A percentile compares a stretch with the other conserved stretches of the same genome.
Evolutionary conservation across 2,888 invertebrate species (phyloP).

Genomic region (Orthosia incerta): DNA sequence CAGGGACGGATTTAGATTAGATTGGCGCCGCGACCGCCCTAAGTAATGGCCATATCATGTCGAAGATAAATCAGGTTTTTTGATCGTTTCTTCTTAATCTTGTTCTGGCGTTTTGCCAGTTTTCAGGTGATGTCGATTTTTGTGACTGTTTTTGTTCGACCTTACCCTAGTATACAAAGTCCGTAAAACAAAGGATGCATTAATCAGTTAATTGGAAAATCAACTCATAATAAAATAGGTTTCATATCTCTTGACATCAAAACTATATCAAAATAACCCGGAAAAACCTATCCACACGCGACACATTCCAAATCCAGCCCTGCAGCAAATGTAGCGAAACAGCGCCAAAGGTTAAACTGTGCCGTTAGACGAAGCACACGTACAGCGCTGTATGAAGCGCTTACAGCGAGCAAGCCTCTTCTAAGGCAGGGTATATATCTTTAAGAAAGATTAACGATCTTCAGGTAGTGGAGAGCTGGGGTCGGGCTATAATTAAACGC

Average conservation of each 20-base stretch:
- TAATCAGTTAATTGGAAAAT: constrained; percentile 1
- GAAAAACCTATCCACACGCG: not conserved
- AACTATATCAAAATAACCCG: constrained; percentile 21
- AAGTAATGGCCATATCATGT: constrained; percentile 57
- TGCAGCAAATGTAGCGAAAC: constrained; percentile 65
- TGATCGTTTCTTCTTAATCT: constrained; percentile 24
- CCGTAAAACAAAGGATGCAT: not conserved
- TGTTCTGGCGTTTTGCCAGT: constrained; percentile 43
- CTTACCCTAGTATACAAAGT: not conserved
- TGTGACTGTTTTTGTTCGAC: constrained; percentile 20
- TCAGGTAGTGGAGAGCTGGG: constrained; percentile 84
- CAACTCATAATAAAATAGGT: not conserved
- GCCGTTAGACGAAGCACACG: constrained; percentile 70
- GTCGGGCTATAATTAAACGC: constrained; percentile 89
- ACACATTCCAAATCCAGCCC: constrained; percentile 63
- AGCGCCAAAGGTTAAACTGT: constrained; percentile 75
- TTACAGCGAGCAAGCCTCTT: constrained; percentile 83
- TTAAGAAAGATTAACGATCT: constrained; percentile 91
- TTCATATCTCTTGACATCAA: not conserved
- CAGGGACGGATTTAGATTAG: constrained; percentile 72
- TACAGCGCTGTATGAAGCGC: constrained; percentile 83
- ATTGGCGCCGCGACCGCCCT: constrained; percentile 39
- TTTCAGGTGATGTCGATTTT: constrained; percentile 38
- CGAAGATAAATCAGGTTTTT: constrained; percentile 60
- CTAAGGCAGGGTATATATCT: constrained; percentile 87